Evolutionary conservation across 2,797 vertebrate genomes (phyloP).

Genomic region (Nasua narica): DNA sequence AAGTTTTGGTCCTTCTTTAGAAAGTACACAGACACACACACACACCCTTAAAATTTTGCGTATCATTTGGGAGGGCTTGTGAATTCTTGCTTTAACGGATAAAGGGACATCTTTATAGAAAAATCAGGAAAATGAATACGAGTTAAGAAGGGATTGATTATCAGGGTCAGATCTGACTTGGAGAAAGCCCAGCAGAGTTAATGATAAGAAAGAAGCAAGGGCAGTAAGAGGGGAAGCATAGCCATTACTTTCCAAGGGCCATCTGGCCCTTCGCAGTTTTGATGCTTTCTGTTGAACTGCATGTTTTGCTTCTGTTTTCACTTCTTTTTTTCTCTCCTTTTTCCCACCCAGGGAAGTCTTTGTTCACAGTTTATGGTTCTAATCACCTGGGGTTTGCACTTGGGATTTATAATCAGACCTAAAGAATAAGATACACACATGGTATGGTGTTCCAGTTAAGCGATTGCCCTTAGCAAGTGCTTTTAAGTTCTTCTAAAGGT

Average conservation of each 20-base stretch:
- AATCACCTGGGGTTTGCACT: neutral
- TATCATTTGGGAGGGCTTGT: slow-evolving; percentile 14
- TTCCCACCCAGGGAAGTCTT: neutral
- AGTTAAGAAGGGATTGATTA: neutral
- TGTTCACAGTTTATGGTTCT: slow-evolving; percentile 28
- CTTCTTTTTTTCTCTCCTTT: slow-evolving; percentile 29
- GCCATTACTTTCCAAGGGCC: neutral
- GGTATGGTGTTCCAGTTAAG: neutral
- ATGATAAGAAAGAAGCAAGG: neutral
- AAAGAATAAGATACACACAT: neutral
- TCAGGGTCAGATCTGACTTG: neutral
- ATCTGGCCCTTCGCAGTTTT: neutral
- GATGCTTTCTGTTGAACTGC: neutral
- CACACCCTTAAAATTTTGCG: neutral
- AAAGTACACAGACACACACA: neutral
- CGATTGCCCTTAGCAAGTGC: neutral
- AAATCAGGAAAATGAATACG: neutral
- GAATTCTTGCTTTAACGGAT: neutral
- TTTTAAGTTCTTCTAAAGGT: slow-evolving; percentile 1
- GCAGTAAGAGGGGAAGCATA: neutral
- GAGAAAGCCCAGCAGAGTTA: neutral
- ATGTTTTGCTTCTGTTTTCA: slow-evolving; percentile 31
- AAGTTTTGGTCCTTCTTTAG: neutral
- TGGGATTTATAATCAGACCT: slow-evolving; percentile 35
- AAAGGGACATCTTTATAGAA: neutral